Evolutionary conservation across 2,888 invertebrate genomes (phyloP), one percentile per base, ranked within the genome.

Genomic region (Scaptomyza parva): DNA sequence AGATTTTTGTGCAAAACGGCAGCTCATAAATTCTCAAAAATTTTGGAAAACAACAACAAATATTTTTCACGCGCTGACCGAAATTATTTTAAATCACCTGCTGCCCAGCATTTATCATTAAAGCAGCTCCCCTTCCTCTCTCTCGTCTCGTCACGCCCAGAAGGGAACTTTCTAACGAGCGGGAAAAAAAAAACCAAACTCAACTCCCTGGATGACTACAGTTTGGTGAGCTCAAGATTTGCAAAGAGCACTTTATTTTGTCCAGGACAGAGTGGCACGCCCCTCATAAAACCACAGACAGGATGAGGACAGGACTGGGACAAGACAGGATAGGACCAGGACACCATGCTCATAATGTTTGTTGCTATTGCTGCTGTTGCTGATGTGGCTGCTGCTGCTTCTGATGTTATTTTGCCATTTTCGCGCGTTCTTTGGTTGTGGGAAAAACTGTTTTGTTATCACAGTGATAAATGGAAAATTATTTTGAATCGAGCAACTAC

Each of bases 401-500:
- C 53, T 70, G 83, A 77, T 79, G 86, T 84, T 79, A 79, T 82
- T 82, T 84, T 69, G 86, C 73, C 80, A 88, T 80, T 82, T 84
- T 86, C 78, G 84, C 78, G 76, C 58, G 70, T 69, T 33, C 9
- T 69, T 20, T 4, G 65, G 63, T 53, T 53, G 55, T 59, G 72
- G 72, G 67, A 74, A 70, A 71, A 79, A 81, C 77, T 84, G 88
- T 83, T 84, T 84, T 87, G 75, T 86, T 89, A 88, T 89, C 86
- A 76, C 78, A 76, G 81, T 87, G 89, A 89, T 89, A 89, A 89
- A 89, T 89, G 86, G 83, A 85, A 84, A 85, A 88, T 86, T 86
- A 88, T 89, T 89, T 88, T 78, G 78, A 85, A 84, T 79, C 88
- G 83, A 74, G 86, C 76, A 89, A 89, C 87, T 89, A 90, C 88